phyloP scores from a whole-genome alignment of 2,113 vertebrate genomes.

The Bubo bubo region DNA sequence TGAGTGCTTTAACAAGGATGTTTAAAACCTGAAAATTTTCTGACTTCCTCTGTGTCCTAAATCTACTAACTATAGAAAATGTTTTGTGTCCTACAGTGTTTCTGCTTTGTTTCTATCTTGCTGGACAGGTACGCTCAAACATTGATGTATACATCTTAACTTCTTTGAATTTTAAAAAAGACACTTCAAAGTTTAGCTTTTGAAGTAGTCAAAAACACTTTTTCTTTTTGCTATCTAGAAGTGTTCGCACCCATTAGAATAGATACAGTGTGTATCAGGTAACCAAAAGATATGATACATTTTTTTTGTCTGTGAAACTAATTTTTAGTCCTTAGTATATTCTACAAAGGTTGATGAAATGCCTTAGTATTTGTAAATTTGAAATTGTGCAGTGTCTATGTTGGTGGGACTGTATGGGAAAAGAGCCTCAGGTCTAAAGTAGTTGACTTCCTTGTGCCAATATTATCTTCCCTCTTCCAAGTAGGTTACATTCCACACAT shows the following conservation, averaged over 20 bases:
- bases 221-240: background rate
- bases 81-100: background rate
- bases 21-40: background rate
- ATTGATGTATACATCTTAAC: background rate
- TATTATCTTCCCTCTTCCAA: slow-evolving; percentile 1
- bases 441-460: background rate
- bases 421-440: background rate
- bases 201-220: background rate
- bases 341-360: background rate
- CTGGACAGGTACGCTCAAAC: background rate
- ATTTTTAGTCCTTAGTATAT: background rate
- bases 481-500: slow-evolving; percentile 63
- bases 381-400: background rate
- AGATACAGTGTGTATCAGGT: background rate
- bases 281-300: background rate
- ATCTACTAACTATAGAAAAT: background rate
- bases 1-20: background rate
- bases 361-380: background rate
- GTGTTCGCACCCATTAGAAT: background rate
- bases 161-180: background rate
- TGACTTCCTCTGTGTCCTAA: background rate
- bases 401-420: background rate
- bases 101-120: background rate
- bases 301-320: background rate
- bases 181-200: background rate